Percentiles rank a stretch among this genome's conserved stretches.
phyloP scores from a whole-genome alignment of 2,797 vertebrate species.

The Pitangus sulphuratus region DNA sequence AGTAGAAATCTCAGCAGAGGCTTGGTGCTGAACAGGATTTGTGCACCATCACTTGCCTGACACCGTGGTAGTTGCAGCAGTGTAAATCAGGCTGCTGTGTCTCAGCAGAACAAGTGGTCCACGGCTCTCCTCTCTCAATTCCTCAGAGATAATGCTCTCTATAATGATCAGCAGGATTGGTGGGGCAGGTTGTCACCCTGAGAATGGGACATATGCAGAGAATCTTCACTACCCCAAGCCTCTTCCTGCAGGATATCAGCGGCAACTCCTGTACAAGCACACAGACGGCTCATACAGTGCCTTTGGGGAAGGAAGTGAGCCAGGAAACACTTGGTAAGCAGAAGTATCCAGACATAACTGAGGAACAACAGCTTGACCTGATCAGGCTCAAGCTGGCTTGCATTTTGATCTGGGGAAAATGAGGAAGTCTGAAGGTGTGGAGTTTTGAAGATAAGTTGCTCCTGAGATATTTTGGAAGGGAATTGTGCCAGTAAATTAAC shows the following conservation, averaged over 20 bases:
- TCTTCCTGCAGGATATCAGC: slow-evolving; percentile 83
- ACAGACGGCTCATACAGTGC: slow-evolving; percentile 87
- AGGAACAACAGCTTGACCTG: neutral
- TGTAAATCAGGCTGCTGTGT: neutral
- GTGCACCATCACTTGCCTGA: neutral
- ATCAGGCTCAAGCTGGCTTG: neutral
- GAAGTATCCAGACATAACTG: neutral
- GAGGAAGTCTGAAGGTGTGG: neutral
- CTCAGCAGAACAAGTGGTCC: neutral
- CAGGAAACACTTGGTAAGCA: slow-evolving; percentile 88
- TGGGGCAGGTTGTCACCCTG: neutral
- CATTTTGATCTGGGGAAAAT: neutral
- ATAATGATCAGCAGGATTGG: neutral
- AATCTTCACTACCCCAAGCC: neutral
- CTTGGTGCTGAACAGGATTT: neutral
- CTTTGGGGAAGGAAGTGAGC: slow-evolving; percentile 80
- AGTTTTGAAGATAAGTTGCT: neutral
- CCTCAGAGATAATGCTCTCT: neutral
- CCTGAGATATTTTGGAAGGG: neutral
- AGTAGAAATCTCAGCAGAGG: neutral
- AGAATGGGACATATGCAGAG: neutral
- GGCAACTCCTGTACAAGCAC: slow-evolving; percentile 86
- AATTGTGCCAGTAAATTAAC: neutral
- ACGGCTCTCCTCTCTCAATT: fast-evolving
- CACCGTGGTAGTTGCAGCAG: neutral